These are phyloP conservation scores for Pundamilia nyererei DNA, from an alignment of 2,113 vertebrate genomes.

Conservation along the genomic window DNA sequence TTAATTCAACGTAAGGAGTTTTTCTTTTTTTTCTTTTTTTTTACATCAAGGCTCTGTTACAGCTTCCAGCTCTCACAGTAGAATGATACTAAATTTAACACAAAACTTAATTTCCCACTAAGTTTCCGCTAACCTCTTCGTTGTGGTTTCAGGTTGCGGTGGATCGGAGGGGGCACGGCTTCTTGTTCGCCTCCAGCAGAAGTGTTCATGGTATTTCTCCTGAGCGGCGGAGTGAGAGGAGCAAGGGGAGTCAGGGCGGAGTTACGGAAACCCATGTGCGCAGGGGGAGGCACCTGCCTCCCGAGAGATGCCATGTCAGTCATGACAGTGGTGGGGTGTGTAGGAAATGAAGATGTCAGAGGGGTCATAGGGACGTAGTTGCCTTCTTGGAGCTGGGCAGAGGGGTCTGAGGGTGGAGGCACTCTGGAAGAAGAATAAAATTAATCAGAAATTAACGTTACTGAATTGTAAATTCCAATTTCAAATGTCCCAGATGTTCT, in stretches of 20 bases:
- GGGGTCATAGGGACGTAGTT: constrained; percentile 64
- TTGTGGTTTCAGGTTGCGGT: constrained; percentile 62
- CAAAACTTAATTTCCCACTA: neutral
- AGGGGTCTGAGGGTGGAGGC: neutral
- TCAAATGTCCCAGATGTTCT: neutral
- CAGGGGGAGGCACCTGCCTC: constrained; percentile 50
- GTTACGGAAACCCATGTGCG: constrained; percentile 60
- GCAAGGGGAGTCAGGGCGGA: neutral
- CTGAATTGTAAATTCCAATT: rapidly evolving
- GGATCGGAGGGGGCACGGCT: constrained; percentile 43
- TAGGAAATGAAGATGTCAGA: neutral
- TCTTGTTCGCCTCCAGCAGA: neutral
- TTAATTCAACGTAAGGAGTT: neutral
- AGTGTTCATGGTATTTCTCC: neutral
- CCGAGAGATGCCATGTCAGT: constrained; percentile 32
- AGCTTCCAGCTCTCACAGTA: neutral
- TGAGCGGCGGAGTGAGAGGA: constrained; percentile 11
- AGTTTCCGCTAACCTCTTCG: constrained; percentile 7
- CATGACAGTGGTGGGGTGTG: neutral
- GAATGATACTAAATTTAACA: neutral
- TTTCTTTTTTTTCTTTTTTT: neutral
- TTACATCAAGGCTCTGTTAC: neutral
- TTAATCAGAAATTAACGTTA: neutral
- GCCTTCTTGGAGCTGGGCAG: neutral
- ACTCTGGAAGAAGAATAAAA: neutral